Evolutionary conservation across 2,113 vertebrate species (phyloP).

Genomic region (Cairina moschata): DNA sequence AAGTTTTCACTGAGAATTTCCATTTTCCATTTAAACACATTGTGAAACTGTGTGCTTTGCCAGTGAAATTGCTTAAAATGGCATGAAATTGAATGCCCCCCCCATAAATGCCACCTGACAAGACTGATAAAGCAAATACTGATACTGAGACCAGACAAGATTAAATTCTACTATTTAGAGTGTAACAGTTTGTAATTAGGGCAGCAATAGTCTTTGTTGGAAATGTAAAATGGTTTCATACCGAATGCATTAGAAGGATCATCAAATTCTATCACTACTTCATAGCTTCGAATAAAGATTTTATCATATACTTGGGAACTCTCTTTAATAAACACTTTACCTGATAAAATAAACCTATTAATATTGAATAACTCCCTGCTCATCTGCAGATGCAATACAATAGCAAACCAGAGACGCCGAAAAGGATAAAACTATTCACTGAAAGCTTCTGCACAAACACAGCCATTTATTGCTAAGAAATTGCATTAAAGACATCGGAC

Average conservation of each 20-base stretch:
- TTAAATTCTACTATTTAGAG: slow-evolving; percentile 57
- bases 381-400: neutral
- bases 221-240: slow-evolving; percentile 53
- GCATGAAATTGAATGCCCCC: slow-evolving; percentile 65
- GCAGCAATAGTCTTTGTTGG: slow-evolving; percentile 43
- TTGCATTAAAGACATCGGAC: neutral
- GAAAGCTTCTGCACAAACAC: neutral
- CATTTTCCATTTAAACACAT: slow-evolving; percentile 66
- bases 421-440: neutral
- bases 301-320: neutral
- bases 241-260: slow-evolving; percentile 32
- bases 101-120: slow-evolving; percentile 64
- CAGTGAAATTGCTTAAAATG: slow-evolving; percentile 65
- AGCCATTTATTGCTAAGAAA: neutral
- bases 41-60: slow-evolving; percentile 17
- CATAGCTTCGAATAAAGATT: slow-evolving; percentile 54
- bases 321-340: slow-evolving; percentile 42
- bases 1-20: slow-evolving; percentile 60
- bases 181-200: slow-evolving; percentile 58
- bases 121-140: slow-evolving; percentile 61
- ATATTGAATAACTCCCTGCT: slow-evolving; percentile 15
- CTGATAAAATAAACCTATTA: slow-evolving; percentile 34
- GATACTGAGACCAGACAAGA: slow-evolving; percentile 56
- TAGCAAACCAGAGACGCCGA: neutral
- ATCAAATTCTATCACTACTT: slow-evolving; percentile 34